These are phyloP conservation scores for Aplysina aerophoba DNA, from an alignment of 37 sponge, comb jelly and placozoan genomes.

Conservation along the genomic window DNA sequence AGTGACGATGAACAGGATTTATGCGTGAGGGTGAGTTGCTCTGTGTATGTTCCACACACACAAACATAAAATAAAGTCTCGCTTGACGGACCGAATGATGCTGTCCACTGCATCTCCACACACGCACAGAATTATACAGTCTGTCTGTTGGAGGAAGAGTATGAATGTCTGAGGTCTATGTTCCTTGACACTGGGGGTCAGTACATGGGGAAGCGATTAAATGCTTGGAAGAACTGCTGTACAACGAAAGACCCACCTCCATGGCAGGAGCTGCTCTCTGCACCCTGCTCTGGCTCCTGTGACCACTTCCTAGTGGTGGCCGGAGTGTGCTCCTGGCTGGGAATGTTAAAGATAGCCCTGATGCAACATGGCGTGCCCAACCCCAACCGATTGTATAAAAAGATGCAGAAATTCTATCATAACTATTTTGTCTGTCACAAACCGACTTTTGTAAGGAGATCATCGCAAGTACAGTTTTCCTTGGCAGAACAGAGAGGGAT, in stretches of 20 bases:
- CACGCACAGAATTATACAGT: neutral
- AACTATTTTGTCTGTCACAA: too few relatives aligned
- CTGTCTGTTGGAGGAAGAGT: neutral
- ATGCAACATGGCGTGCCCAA: neutral
- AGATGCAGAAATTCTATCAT: too few relatives aligned
- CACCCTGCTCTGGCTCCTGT: conserved; percentile 1
- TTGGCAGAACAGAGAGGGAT: too few relatives aligned
- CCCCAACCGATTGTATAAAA: too few relatives aligned
- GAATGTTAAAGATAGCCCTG: conserved; percentile 1
- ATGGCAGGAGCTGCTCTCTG: neutral
- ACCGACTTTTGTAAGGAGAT: too few relatives aligned
- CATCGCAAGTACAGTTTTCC: too few relatives aligned
- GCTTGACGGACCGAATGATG: too few relatives aligned
- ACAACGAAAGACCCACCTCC: neutral
- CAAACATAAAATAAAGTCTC: too few relatives aligned
- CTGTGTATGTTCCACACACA: too few relatives aligned
- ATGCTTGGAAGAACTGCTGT: neutral
- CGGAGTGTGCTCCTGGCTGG: conserved; percentile 12
- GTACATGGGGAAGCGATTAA: neutral
- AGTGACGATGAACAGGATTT: too few relatives aligned
- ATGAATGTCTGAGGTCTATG: neutral
- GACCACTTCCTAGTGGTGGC: neutral
- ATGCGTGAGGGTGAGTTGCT: too few relatives aligned
- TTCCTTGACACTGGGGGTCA: neutral
- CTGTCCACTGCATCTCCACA: too few relatives aligned